These are phyloP conservation scores for Sarcophaga rosellei DNA, from an alignment of 2,888 invertebrate species.

Conservation along the genomic window DNA sequence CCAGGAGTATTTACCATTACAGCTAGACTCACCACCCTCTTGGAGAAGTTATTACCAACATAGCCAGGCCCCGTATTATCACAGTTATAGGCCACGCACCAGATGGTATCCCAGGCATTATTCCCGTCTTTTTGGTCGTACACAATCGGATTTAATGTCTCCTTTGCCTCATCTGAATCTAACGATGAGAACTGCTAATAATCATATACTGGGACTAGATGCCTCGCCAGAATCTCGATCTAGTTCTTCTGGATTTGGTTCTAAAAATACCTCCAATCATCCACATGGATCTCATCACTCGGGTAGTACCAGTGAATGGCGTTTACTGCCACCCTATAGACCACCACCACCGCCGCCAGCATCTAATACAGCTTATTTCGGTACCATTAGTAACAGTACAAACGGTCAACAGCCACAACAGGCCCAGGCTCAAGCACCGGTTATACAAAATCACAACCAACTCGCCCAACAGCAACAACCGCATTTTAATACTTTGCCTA, in stretches of 20 bases:
- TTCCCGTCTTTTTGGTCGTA: constrained; percentile 85
- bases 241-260: constrained; percentile 94
- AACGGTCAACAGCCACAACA: constrained; percentile 74
- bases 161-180: constrained; percentile 83
- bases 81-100: constrained; percentile 83
- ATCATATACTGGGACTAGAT: constrained; percentile 82
- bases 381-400: constrained; percentile 42
- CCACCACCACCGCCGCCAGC: constrained; percentile 86
- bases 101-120: constrained; percentile 86
- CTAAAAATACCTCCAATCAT: constrained; percentile 91
- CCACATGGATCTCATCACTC: constrained; percentile 90
- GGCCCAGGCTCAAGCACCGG: constrained; percentile 82
- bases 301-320: constrained; percentile 89
- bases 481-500: constrained; percentile 60
- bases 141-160: constrained; percentile 86
- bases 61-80: constrained; percentile 77
- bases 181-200: constrained; percentile 72
- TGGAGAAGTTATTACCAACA: constrained; percentile 82
- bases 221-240: constrained; percentile 94
- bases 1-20: constrained; percentile 83
- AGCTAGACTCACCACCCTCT: constrained; percentile 85
- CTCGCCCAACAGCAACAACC: constrained; percentile 83
- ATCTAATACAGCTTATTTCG: constrained; percentile 81
- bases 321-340: constrained; percentile 88
- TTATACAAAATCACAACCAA: constrained; percentile 83